Base-by-base conservation (phyloP, 2,113 vertebrate species). In the Odontophorus gujanensis region DNA sequence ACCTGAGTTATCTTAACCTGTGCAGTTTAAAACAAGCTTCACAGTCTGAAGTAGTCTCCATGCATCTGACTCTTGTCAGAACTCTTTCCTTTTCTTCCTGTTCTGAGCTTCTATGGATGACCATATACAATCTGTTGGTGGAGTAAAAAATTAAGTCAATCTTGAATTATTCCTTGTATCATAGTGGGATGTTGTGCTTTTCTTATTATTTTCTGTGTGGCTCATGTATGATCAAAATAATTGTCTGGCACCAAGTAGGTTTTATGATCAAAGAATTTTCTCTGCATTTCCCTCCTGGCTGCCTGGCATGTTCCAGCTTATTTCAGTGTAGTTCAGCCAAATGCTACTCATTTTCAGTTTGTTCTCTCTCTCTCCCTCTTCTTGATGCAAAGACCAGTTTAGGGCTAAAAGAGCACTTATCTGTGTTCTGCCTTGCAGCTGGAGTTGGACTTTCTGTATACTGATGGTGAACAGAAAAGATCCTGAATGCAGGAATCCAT, bases 311-410 rank as follows among this genome's bases (percentile, higher is more conserved):
- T 94, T 69, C 66, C 71, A 81, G 42, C 38, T 28, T 73, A 4
- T 84, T 89, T 74, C 85, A 85, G 65, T 15, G 45, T 50, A 89
- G 32, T 75, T 81, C 79, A 89, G 25, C 55, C 58, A 94, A 87
- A 79, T 25, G 12, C 2, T 71, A 38, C 43, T 22, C 11, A 4
- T 85, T 93, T 91, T 93, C 34, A 79, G 25, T 13, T 71, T 65
- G 22, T n/a, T 85, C 12, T 5, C 3, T 62, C 3, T 62, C 12
- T 69, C 36, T 87, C 55, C 42, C 12, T 75, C 51, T n/a, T 74
- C 0, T 1, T 71, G 17, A 71, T 63, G 24, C 38, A 93, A 87
- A 91, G 67, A 34, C 42, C 50, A 84, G 1, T 22, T 7, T 36
- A 30, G 0, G 1, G 7, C 24, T 71, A 81, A 59, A 92, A 61